Evolutionary conservation across 2,888 invertebrate genomes (phyloP).

Genomic region (Blastobasis adustella): DNA sequence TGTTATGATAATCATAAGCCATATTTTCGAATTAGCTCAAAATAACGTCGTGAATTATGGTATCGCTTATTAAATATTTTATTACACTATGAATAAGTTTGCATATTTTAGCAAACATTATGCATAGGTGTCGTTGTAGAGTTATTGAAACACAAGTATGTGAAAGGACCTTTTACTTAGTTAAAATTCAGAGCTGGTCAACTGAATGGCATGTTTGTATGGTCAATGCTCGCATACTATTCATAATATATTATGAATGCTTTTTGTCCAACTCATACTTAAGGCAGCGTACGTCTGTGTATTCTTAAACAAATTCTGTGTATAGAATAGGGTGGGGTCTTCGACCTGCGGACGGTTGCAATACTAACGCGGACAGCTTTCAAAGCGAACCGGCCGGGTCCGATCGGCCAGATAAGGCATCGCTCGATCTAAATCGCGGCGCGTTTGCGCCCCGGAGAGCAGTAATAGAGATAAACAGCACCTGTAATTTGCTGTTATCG

Average conservation of each 20-base stretch:
- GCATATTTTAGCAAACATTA: slow-evolving; percentile 9
- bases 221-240: slow-evolving; percentile 25
- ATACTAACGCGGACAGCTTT: slow-evolving; percentile 38
- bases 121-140: slow-evolving; percentile 11
- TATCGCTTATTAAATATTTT: slow-evolving; percentile 22
- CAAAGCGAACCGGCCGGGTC: slow-evolving; percentile 39
- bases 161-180: slow-evolving; percentile 28
- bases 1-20: slow-evolving; percentile 13
- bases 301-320: slow-evolving; percentile 28
- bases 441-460: slow-evolving; percentile 28
- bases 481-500: slow-evolving; percentile 64
- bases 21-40: slow-evolving; percentile 13
- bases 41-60: slow-evolving; percentile 20
- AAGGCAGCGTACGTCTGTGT: slow-evolving; percentile 21
- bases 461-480: slow-evolving; percentile 35
- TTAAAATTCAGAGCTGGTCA: slow-evolving; percentile 25
- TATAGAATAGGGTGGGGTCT: slow-evolving; percentile 40
- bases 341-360: slow-evolving; percentile 27
- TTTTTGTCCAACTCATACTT: slow-evolving; percentile 30
- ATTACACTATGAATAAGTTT: slow-evolving; percentile 14
- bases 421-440: slow-evolving; percentile 37
- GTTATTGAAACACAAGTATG: slow-evolving; percentile 18
- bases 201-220: slow-evolving; percentile 24
- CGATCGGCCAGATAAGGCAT: slow-evolving; percentile 30
- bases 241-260: slow-evolving; percentile 20